These are phyloP conservation scores for Zonitis immaculata DNA, from an alignment of 2,888 invertebrate species.

Conservation along the genomic window DNA sequence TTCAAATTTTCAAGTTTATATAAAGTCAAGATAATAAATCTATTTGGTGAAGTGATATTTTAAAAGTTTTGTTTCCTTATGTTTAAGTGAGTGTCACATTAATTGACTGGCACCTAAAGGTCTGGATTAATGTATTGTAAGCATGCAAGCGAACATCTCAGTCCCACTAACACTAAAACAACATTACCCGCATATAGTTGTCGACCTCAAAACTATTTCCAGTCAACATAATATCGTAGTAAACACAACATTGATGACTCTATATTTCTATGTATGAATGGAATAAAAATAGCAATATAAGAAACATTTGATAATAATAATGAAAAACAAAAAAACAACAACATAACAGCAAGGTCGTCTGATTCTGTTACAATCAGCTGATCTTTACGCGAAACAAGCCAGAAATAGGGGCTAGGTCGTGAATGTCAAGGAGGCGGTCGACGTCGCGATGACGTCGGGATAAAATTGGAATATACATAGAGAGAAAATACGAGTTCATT, in stretches of 20 bases:
- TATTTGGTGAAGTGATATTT: background rate
- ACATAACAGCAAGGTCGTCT: background rate
- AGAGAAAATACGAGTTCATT: slow-evolving; percentile 10
- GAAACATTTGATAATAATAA: background rate
- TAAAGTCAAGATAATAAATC: background rate
- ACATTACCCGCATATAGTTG: too few species aligned
- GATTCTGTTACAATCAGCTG: background rate
- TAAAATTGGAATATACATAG: slow-evolving; percentile 6
- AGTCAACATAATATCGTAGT: background rate
- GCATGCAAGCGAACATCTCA: background rate
- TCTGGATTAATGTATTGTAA: background rate
- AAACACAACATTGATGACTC: background rate
- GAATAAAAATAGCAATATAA: background rate
- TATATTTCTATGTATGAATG: background rate
- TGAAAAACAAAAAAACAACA: background rate
- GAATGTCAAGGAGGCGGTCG: slow-evolving; percentile 28
- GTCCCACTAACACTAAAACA: background rate
- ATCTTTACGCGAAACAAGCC: background rate
- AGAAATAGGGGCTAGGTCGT: slow-evolving; percentile 20
- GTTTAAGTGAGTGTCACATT: background rate
- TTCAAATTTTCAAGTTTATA: too few species aligned
- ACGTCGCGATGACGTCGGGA: slow-evolving; percentile 11
- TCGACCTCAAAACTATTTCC: background rate
- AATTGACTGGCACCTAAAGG: background rate
- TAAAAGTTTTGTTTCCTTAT: background rate